Base-by-base conservation (phyloP, 1,140 invertebrate species). In the Xylocopa sonorina region DNA sequence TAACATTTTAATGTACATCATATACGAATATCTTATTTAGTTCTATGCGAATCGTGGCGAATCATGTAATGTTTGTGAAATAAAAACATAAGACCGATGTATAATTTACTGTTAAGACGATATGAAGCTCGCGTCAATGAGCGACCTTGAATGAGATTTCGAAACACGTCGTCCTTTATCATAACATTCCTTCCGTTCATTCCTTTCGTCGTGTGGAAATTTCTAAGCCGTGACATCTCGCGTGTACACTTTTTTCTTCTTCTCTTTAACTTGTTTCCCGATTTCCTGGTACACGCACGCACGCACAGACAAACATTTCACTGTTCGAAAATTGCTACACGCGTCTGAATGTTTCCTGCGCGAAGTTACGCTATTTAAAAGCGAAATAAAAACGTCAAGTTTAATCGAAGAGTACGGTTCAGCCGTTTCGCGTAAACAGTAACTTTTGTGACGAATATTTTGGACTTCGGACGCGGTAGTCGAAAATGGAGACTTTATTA, bases 401-500 rank as follows among this genome's bases (percentile, higher is more conserved):
- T 69, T 18, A 16, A 64, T 41, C 12, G 27, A 1, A 3, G 27
- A 38, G 66, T 2, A 4, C 38, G 29, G 38, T 67, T 50, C 41
- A 21, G 16, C 18, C 57, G 62, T 53, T 64, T n/a, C n/a, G 18
- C 48, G 27, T 66, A 66, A 55, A 69, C 41, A 46, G 24, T n/a
- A 7, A 29, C 51, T 34, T 73, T 43, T 46, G 34, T 24, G 46
- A 78, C 46, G 46, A 64, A 6, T 73, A 78, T 78, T 78, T 78
- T 27, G 38, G 69, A 72, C 57, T 78, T 72, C 46, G 58, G 16
- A 73, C 57, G 68, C 69, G 29, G 57, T 43, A 72, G 77, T 73
- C 27, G 68, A 41, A 78, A 78, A 78, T 60, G 68, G 77, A 73
- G 27, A 57, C 69, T 78, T 78, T 78, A 78, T 78, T 78, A 78